Percentiles rank a stretch among this genome's conserved stretches.
Evolutionary conservation across 2,888 invertebrate species (phyloP).

Genomic region (Meiosimyza decipiens): DNA sequence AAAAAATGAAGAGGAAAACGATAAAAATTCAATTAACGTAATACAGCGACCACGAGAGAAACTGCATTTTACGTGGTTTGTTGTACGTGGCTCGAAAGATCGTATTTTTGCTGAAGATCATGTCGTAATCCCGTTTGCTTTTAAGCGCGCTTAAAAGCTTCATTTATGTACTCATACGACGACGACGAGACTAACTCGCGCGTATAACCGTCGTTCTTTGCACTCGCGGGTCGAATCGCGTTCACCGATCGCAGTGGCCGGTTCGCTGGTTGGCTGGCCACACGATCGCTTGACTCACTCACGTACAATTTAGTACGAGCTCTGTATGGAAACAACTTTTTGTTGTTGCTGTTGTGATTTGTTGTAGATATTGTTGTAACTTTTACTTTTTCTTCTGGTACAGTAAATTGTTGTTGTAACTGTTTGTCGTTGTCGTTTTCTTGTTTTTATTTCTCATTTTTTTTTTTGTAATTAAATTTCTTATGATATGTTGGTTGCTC

Average conservation of each 20-base stretch:
- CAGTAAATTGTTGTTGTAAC: slow-evolving; percentile 16
- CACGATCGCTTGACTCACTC: not conserved
- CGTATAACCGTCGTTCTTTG: too few relatives aligned
- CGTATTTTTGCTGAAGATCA: too few relatives aligned
- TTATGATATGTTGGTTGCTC: slow-evolving; percentile 6
- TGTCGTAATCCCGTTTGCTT: too few relatives aligned
- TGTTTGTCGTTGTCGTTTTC: slow-evolving; percentile 12
- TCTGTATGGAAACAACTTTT: slow-evolving; percentile 4
- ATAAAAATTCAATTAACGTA: not conserved
- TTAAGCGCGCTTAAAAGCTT: too few relatives aligned
- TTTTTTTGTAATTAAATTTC: not conserved
- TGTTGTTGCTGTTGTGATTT: slow-evolving; percentile 16
- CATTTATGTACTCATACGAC: too few relatives aligned
- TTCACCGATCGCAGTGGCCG: not conserved
- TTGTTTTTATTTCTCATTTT: not conserved
- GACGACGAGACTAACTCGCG: too few relatives aligned
- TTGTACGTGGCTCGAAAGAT: not conserved
- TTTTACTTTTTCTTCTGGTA: slow-evolving; percentile 27
- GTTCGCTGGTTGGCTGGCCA: not conserved
- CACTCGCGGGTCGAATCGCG: too few relatives aligned
- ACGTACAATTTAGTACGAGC: not conserved
- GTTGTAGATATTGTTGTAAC: slow-evolving; percentile 17
- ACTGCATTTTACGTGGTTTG: slow-evolving; percentile 5
- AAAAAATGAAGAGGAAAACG: too few relatives aligned
- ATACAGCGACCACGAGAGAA: not conserved